Evolutionary conservation across 2,888 invertebrate genomes (phyloP).

Genomic region (Lathronympha strigana): DNA sequence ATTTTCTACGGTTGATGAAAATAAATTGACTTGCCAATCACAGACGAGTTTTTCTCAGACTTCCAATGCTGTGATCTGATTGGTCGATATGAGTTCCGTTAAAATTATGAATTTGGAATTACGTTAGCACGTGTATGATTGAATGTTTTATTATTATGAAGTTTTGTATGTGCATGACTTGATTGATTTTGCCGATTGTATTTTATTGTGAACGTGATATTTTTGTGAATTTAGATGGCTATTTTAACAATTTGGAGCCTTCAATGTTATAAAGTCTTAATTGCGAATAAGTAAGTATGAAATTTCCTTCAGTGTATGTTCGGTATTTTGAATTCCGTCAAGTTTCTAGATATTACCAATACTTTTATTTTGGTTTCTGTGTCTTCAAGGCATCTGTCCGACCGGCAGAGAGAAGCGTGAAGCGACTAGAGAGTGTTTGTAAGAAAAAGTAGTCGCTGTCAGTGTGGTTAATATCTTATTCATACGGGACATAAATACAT

Average conservation of each 20-base stretch:
- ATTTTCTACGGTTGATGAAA: too few species aligned
- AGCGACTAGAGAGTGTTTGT: too few species aligned
- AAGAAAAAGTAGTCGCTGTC: too few species aligned
- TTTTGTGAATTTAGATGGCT: slow-evolving; percentile 7
- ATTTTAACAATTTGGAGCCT: not conserved
- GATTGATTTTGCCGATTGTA: slow-evolving; percentile 28
- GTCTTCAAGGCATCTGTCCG: too few species aligned
- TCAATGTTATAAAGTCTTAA: not conserved
- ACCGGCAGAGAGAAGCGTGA: too few species aligned
- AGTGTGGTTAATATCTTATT: too few species aligned
- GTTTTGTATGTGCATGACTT: slow-evolving; percentile 33
- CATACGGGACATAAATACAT: too few species aligned
- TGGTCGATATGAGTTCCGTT: slow-evolving; percentile 7
- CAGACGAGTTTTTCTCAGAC: not conserved
- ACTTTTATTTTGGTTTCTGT: too few species aligned
- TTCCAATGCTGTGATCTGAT: slow-evolving; percentile 14
- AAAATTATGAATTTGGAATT: not conserved
- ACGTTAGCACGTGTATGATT: slow-evolving; percentile 12
- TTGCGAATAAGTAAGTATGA: not conserved
- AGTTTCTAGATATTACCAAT: too few species aligned
- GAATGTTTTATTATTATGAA: slow-evolving; percentile 8
- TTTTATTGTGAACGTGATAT: slow-evolving; percentile 25
- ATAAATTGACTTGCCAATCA: not conserved
- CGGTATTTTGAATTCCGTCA: not conserved
- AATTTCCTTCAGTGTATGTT: not conserved